These are phyloP conservation scores for Drosophila elegans DNA, from an alignment of 1,140 invertebrate species.

Conservation along the genomic window DNA sequence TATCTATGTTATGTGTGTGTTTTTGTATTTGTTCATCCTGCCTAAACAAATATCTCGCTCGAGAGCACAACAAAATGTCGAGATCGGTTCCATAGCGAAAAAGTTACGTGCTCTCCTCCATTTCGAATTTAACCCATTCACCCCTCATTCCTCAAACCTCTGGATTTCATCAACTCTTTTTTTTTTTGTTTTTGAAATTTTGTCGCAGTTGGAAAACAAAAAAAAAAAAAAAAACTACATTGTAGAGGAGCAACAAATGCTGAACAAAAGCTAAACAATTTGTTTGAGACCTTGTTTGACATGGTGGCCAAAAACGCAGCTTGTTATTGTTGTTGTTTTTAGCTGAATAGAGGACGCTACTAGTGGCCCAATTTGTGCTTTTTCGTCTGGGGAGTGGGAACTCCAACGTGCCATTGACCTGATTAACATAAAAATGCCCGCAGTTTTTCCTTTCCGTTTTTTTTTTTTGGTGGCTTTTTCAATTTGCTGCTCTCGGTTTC, in stretches of 20 bases:
- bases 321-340: slow-evolving; percentile 1
- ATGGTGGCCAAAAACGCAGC: slow-evolving; percentile 23
- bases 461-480: slow-evolving; percentile 34
- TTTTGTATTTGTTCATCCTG: slow-evolving; percentile 33
- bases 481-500: slow-evolving; percentile 55
- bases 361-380: slow-evolving; percentile 41
- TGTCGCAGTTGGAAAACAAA: slow-evolving; percentile 12
- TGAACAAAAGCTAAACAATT: slow-evolving; percentile 26
- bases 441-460: slow-evolving; percentile 46
- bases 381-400: not conserved
- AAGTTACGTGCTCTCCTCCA: slow-evolving; percentile 15
- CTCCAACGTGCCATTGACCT: slow-evolving; percentile 69
- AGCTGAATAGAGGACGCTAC: slow-evolving; percentile 11
- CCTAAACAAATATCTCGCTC: slow-evolving; percentile 66
- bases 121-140: slow-evolving; percentile 18
- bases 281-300: slow-evolving; percentile 30
- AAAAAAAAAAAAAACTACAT: slow-evolving; percentile 5
- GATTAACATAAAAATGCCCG: slow-evolving; percentile 76
- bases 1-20: slow-evolving; percentile 34
- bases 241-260: slow-evolving; percentile 4
- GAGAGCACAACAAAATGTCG: slow-evolving; percentile 45
- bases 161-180: not conserved
- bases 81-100: slow-evolving; percentile 8
- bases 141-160: not conserved
- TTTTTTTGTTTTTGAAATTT: slow-evolving; percentile 6